Evolutionary conservation across 2,888 invertebrate species (phyloP), one percentile per base, ranked within the genome.

Genomic region (Caenorhabditis virilis): DNA sequence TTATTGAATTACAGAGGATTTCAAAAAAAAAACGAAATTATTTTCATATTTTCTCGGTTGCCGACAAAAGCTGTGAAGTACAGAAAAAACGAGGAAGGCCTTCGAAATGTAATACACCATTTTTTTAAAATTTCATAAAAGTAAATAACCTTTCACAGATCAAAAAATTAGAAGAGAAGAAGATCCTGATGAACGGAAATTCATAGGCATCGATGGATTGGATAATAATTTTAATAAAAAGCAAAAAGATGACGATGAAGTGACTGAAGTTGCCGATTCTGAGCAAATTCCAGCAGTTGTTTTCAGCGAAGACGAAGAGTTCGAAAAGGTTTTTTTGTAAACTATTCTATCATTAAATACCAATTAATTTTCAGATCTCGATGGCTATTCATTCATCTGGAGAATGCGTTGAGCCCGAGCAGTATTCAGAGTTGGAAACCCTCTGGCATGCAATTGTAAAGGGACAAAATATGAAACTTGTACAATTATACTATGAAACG

Each of bases 401-500:
- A n/a, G 23, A 30, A 43, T 33, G n/a, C 5, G 23, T 4, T 33
- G 30, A 30, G 33, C n/a, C 6, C 13, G 27, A 39, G 16, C 15
- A 39, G 18, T 33, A 47, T 47, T 16, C 16, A 2, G 30, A 56
- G 25, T 52, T 57, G 47, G 36, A 47, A 42, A 4, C 11, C 2
- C 18, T 38, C 6, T 62, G 62, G 62, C 13, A 39, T 2, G 20
- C 41, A 18, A 18, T 62, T 15, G 26, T 23, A 15, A 26, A 20
- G 15, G 36, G 7, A 5, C 1, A 47, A 13, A 13, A 41, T 0
- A 20, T 2, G 2, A 16, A 30, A 15, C 18, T 27, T 33, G 25
- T 62, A 3, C 2, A n/a, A n/a, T 22, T 22, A 5, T 63, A 63
- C 43, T 53, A 53, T 27, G 18, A 13, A 6, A 39, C n/a, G 2